Evolutionary conservation across 2,797 vertebrate species (phyloP), one percentile per base, ranked within the genome.

Genomic region (Trachurus trachurus): DNA sequence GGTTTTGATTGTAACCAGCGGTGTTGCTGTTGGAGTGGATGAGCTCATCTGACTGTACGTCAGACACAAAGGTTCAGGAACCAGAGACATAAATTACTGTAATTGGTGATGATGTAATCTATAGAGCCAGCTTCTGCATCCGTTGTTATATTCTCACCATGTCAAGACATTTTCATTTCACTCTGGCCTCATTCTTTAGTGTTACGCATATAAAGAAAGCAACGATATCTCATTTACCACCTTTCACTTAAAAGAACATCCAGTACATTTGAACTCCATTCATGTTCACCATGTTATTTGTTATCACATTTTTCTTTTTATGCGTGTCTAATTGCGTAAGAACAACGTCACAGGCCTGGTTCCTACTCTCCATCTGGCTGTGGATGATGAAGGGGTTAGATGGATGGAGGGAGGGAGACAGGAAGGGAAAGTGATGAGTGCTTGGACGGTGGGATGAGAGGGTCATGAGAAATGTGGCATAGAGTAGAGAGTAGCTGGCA

Each of bases 301-400:
- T 26, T 26, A 26, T n/a, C 26, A 47, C 44, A 54, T 59, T 59
- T 21, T 5, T 52, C 21, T 50, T 66, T 75, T 62, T 72, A 44
- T 19, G 50, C n/a, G 47, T 67, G 71, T 26, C 16, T 62, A 45
- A 22, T 78, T 90, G 71, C 45, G 9, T 85, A 84, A 83, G 54
- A 29, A 16, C 49, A n/a, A 37, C 67, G 52, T 87, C 76, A 81
- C 31, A 70, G 57, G 56, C 73, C 66, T 68, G 68, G 52, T 74
- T 70, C 45, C 37, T 71, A 0, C 52, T 67, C 78, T 78, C 66
- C 74, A 76, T 79, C 75, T 80, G 71, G 78, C 72, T 56, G 44
- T 19, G 63, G 58, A 70, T 45, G 59, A 34, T 34, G 39, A 69
- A 72, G 26, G 66, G 31, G 61, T 70, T 50, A 39, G 34, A 73